Base-by-base conservation (phyloP, 2,113 vertebrate genomes). In the Coturnix japonica region DNA sequence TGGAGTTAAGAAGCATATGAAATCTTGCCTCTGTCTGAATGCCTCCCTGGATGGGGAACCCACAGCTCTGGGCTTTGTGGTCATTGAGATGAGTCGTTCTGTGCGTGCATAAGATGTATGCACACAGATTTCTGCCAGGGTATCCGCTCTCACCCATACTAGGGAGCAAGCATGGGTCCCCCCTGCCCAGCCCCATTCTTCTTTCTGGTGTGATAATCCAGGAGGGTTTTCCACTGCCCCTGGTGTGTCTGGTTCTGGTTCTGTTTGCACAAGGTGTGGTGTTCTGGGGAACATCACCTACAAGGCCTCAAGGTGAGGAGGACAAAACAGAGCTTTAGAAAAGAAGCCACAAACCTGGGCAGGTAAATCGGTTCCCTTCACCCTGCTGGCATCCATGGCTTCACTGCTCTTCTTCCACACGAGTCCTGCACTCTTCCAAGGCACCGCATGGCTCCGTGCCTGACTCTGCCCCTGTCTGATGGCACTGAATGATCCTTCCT, bases 401-500 rank as follows among this genome's bases (percentile, higher is more conserved):
- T 63, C 85, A 51, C 31, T 26, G 7, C 4, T 63, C 26, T 81
- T 43, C 61, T 81, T 66, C 85, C 57, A 75, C n/a, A 13, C 12
- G 75, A 25, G 13, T 63, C 33, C 61, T 91, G 31, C 56, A n/a
- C 23, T 51, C 47, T 64, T 75, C 37, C 33, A 81, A 16, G 22
- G 41, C 0, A 0, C 35, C 46, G 5, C 21, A 6, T 26, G 33
- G 16, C 49, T 31, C 30, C 35, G 6, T 70, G 49, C 22, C 80
- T 65, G 5, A 19, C n/a, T 60, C 72, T 80, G 30, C 35, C 59
- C 47, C 73, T 69, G 39, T 66, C 49, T 44, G n/a, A 35, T 9
- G 12, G 47, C 72, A 60, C 44, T 0, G 0, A 33, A 54, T 22
- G 12, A 63, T 35, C 65, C 67, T 87, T 72, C 65, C 33, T 31